Evolutionary conservation across 2,113 vertebrate genomes (phyloP), one percentile per base, ranked within the genome.

Genomic region (Dendrocopos noguchii): DNA sequence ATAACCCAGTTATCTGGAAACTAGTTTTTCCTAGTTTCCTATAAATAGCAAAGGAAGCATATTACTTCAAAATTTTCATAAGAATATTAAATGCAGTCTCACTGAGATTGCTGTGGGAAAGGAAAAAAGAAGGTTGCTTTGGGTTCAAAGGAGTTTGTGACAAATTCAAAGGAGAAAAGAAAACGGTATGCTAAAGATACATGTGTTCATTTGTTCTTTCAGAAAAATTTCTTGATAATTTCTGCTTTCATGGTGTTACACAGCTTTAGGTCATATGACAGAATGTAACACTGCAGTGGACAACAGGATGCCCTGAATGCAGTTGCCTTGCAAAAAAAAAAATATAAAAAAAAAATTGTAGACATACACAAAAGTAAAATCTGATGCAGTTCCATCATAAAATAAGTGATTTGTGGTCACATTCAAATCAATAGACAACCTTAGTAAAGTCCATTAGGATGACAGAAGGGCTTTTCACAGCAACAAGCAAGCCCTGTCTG

Each of bases 171-270:
- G 12, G 12, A 25, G 12, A 47, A 71, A 72, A 44, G 31, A 74
- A 34, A 86, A 57, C 7, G 9, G 0, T 1, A 29, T 16, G 3
- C n/a, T 47, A 34, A 76, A 70, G 20, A 27, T 27, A 68, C 1
- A 29, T 2, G 9, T 55, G 2, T 24, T 63, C 59, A 28, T 36
- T 25, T 42, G 5, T 20, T 59, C 25, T 53, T 85, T n/a, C 1
- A 71, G 25, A 28, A 33, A 82, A 77, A 12, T 2, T 1, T 13
- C 39, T 55, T 29, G 7, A 8, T 10, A n/a, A 4, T 9, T 29
- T 70, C 42, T 85, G 9, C 4, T 34, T 85, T 74, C 8, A 17
- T 1, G 2, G 1, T 27, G 4, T 44, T 47, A 13, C 1, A 1
- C 33, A 14, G 2, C 34, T 74, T 80, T 61, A 59, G 13, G 9